Evolutionary conservation across 2,113 vertebrate genomes (phyloP).

Genomic region (Catharus fuscescens): DNA sequence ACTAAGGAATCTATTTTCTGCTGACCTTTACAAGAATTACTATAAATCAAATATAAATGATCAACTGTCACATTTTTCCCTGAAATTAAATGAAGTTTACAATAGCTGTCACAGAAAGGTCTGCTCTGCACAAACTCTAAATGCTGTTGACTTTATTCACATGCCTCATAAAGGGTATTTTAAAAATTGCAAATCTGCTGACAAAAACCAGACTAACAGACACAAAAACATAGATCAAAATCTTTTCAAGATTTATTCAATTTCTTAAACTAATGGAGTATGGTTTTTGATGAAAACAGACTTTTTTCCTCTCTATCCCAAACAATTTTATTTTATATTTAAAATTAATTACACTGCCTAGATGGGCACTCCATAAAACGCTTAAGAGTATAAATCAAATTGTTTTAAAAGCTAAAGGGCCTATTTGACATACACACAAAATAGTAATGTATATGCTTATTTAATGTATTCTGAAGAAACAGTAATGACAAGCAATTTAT

Average conservation of each 20-base stretch:
- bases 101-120: not conserved
- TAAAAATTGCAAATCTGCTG: conserved; percentile 29
- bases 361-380: not conserved
- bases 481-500: not conserved
- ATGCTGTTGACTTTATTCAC: conserved; percentile 22
- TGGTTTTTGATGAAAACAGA: not conserved
- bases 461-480: not conserved
- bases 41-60: not conserved
- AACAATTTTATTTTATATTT: not conserved
- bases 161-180: conserved; percentile 31
- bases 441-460: not conserved
- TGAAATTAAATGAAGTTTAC: not conserved
- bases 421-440: not conserved
- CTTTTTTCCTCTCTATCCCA: not conserved
- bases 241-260: not conserved
- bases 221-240: not conserved
- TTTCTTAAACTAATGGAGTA: not conserved
- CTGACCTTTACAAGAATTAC: not conserved
- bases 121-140: not conserved
- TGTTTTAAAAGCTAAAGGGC: not conserved
- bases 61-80: not conserved
- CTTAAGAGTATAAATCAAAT: not conserved
- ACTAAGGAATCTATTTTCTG: not conserved
- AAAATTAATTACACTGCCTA: not conserved
- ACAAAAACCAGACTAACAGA: conserved; percentile 16